A percentile compares a stretch with the other conserved stretches of the same genome.
Evolutionary conservation across 1,140 invertebrate genomes (phyloP).

Genomic region (Heliconius melpomene): DNA sequence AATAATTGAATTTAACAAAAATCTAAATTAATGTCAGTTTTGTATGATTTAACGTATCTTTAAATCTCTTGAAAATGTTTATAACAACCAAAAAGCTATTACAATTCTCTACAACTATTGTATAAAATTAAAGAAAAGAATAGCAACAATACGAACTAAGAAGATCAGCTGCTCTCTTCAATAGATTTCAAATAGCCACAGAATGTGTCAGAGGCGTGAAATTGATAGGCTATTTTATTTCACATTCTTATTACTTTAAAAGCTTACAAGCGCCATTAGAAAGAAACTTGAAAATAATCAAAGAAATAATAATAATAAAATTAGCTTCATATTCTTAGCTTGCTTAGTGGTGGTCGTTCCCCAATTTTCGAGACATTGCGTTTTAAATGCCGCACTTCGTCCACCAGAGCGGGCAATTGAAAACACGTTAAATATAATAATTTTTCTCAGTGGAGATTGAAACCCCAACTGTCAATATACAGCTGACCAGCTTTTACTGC

Average conservation of each 20-base stretch:
- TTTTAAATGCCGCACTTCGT: too few relatives aligned
- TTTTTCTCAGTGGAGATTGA: too few relatives aligned
- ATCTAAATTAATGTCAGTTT: too few relatives aligned
- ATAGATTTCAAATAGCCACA: slow-evolving; percentile 26
- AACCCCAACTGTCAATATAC: too few relatives aligned
- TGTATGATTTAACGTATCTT: too few relatives aligned
- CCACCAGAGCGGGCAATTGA: too few relatives aligned
- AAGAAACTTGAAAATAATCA: background rate
- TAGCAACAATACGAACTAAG: background rate
- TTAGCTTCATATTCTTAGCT: too few relatives aligned
- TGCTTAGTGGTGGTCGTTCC: too few relatives aligned
- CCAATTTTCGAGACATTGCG: too few relatives aligned
- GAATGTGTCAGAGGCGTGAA: slow-evolving; percentile 47
- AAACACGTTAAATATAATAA: too few relatives aligned
- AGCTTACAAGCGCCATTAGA: slow-evolving; percentile 56
- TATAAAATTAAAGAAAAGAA: slow-evolving; percentile 1
- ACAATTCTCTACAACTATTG: background rate
- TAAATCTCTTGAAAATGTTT: background rate
- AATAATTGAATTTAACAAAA: background rate
- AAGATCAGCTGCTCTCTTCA: slow-evolving; percentile 21
- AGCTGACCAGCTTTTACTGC: too few relatives aligned
- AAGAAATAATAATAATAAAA: background rate
- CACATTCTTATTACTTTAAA: slow-evolving; percentile 37
- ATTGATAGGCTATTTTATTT: slow-evolving; percentile 54
- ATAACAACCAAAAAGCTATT: background rate